Conservation (phyloP, 2,888 invertebrate genomes). For the Cheilosia vulpina region DNA sequence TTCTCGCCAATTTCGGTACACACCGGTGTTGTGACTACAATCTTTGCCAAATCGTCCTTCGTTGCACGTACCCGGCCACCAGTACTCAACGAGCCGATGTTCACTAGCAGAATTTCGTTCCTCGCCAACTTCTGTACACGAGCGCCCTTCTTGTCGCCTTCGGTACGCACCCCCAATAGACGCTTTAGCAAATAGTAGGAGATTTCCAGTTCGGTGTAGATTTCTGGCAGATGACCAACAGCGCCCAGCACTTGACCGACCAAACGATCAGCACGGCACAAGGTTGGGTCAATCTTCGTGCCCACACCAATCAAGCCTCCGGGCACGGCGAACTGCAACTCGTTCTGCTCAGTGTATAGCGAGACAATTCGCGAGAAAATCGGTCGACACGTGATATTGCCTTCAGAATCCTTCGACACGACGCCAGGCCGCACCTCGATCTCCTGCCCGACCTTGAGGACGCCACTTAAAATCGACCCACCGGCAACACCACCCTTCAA, state of each 20-base stretch:
- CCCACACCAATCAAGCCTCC: constrained; percentile 99
- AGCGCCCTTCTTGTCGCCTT: constrained; percentile 99
- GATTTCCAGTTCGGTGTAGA: constrained; percentile 98
- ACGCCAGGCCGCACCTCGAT: constrained; percentile 99
- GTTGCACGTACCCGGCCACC: constrained; percentile 98
- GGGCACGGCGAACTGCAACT: constrained; percentile 98
- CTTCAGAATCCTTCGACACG: constrained; percentile 98
- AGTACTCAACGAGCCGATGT: constrained; percentile 99
- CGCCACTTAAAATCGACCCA: constrained; percentile 98
- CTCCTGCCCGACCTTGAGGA: constrained; percentile 98
- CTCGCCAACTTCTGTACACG: constrained; percentile 97
- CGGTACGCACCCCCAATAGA: constrained; percentile 97
- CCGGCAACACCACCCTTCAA: constrained; percentile 99
- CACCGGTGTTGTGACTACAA: constrained; percentile 97
- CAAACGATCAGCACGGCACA: constrained; percentile 98
- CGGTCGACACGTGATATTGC: constrained; percentile 97
- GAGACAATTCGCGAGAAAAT: constrained; percentile 99
- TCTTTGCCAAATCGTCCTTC: constrained; percentile 98
- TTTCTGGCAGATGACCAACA: constrained; percentile 97
- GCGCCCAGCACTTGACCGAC: constrained; percentile 99
- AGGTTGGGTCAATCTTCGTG: constrained; percentile 99
- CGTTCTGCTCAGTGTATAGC: constrained; percentile 98
- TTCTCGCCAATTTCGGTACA: constrained; percentile 99
- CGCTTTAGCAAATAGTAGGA: constrained; percentile 98
- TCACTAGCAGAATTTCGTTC: constrained; percentile 97